Evolutionary conservation across 2,888 invertebrate species (phyloP).

Genomic region (Alsophila aescularia): DNA sequence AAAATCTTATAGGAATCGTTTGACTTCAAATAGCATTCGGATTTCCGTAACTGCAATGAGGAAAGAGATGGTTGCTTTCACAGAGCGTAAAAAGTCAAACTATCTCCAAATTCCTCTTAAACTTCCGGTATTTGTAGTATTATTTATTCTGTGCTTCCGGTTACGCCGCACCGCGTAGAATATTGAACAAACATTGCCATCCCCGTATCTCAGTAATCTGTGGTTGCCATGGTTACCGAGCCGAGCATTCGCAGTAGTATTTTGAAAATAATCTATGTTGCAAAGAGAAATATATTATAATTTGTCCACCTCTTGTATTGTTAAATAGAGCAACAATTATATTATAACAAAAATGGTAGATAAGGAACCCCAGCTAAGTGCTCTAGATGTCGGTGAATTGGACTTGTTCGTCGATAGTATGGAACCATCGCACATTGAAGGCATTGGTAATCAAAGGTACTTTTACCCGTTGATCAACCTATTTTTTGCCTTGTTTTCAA

Average conservation of each 20-base stretch:
- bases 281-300: background rate
- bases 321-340: background rate
- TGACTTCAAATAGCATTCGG: too few species aligned
- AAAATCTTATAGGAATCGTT: too few species aligned
- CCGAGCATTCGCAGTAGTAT: background rate
- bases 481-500: background rate
- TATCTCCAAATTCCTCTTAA: too few species aligned
- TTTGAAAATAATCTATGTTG: too few species aligned
- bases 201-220: too few species aligned
- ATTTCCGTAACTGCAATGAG: too few species aligned
- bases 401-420: slow-evolving; percentile 90
- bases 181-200: slow-evolving; percentile 31
- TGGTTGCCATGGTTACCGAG: slow-evolving; percentile 52
- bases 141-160: too few species aligned
- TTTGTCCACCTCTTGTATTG: background rate
- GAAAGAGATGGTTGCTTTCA: too few species aligned
- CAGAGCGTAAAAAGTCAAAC: too few species aligned
- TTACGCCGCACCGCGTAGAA: too few species aligned
- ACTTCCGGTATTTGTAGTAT: too few species aligned
- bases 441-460: slow-evolving; percentile 86
- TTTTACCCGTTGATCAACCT: background rate
- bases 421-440: slow-evolving; percentile 86
- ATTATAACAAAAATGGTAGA: slow-evolving; percentile 71
- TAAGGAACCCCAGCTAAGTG: slow-evolving; percentile 75
- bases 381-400: slow-evolving; percentile 88